Base-by-base conservation (phyloP, 2,797 vertebrate species). In the Anabas testudineus region DNA sequence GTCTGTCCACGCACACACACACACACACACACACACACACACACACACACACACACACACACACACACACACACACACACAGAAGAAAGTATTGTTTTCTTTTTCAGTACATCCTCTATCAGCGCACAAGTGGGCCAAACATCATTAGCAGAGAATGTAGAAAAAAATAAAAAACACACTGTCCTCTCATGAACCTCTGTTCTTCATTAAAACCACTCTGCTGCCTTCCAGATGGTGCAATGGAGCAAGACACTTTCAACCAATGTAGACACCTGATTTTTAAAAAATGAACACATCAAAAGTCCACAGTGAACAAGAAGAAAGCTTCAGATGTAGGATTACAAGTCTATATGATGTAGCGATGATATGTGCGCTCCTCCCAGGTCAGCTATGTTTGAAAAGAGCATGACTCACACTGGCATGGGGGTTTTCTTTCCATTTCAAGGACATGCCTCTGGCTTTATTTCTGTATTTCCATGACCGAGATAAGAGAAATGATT, bases 81-180 rank as follows among this genome's bases (percentile, higher is more conserved):
- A n/a, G n/a, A n/a, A n/a, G n/a, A n/a, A n/a, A n/a, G n/a, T 63
- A 54, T 76, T 70, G 30, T 59, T 45, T 58, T 54, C 69, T 71
- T 72, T 70, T 85, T 60, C 61, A 78, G 22, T 45, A 51, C 46
- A 59, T 67, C 47, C 34, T 78, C 42, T 34, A 16, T 80, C 21
- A 42, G 39, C 59, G 73, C 69, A 67, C 58, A 68, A 78, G 65
- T 19, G 42, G 42, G 46, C 37, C 51, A 75, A 82, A 81, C 76
- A 53, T 75, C 63, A 73, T 83, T 81, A 76, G 59, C 18, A 56
- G 51, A 69, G 74, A 74, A 68, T 66, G 67, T 70, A 65, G 66
- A 59, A 47, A 52, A 53, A 52, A 41, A 36, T 66, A 59, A 47
- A 52, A 53, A 52, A 41, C 36, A 14, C 13, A 32, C 3, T 54